Conservation (phyloP, 2,888 invertebrate genomes). For the Epinotia brunnichana region DNA sequence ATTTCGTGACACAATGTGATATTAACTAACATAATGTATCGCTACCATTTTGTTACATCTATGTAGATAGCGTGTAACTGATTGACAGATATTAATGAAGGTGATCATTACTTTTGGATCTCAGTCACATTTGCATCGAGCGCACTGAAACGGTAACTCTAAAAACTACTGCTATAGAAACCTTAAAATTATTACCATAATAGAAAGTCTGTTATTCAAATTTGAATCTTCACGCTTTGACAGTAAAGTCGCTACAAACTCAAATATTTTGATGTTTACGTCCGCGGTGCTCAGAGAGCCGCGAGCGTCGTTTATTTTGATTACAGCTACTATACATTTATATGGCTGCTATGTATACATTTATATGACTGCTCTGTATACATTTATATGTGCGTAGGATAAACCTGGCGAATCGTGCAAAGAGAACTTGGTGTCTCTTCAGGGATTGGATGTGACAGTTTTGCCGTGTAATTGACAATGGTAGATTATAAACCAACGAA, state of each 20-base stretch:
- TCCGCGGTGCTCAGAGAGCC: conserved; percentile 53
- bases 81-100: too few relatives aligned
- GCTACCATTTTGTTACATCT: too few relatives aligned
- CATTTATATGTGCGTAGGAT: neutral
- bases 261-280: neutral
- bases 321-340: conserved; percentile 54
- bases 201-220: neutral
- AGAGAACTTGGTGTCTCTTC: neutral
- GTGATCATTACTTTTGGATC: too few relatives aligned
- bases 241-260: neutral
- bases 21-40: too few relatives aligned
- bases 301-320: conserved; percentile 72
- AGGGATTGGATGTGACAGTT: neutral
- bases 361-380: conserved; percentile 16
- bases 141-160: too few relatives aligned
- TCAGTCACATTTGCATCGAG: too few relatives aligned
- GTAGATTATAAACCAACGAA: too few relatives aligned
- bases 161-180: too few relatives aligned
- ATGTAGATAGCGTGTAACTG: too few relatives aligned
- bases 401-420: neutral
- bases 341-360: conserved; percentile 37
- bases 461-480: too few relatives aligned
- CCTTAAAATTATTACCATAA: too few relatives aligned
- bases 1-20: too few relatives aligned
- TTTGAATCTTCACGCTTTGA: neutral